A percentile compares a stretch with the other conserved stretches of the same genome.
Conservation (phyloP, 2,113 vertebrate genomes). For the Acanthisitta chloris region DNA sequence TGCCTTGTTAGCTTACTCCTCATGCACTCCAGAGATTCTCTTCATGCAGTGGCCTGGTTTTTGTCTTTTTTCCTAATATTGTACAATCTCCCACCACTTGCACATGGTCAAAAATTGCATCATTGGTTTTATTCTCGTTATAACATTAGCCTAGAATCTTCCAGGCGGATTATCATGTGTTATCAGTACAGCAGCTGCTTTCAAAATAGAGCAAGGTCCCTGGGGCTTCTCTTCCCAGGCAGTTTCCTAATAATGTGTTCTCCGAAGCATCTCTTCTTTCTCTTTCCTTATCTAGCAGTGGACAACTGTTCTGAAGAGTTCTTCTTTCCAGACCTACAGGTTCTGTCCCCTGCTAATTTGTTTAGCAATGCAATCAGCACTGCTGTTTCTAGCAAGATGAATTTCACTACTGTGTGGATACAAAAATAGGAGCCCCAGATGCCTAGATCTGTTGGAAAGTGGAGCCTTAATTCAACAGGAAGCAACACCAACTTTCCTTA, state of each 20-base stretch:
- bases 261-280: not conserved
- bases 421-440: not conserved
- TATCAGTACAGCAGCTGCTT: not conserved
- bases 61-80: constrained; percentile 5
- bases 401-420: not conserved
- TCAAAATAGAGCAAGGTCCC: not conserved
- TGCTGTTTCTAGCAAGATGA: not conserved
- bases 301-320: not conserved
- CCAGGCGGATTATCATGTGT: not conserved
- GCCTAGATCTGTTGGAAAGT: not conserved
- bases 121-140: constrained; percentile 28
- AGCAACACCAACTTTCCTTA: not conserved
- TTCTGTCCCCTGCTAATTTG: not conserved
- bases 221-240: not conserved
- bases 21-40: not conserved
- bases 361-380: not conserved
- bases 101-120: not conserved
- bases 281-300: not conserved
- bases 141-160: not conserved
- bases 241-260: not conserved
- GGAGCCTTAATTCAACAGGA: not conserved
- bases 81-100: not conserved
- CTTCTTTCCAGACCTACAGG: not conserved
- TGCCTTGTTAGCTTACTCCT: not conserved
- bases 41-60: not conserved